Evolutionary conservation across 1,140 invertebrate species (phyloP).

Genomic region (Rhagoletis pomonella): DNA sequence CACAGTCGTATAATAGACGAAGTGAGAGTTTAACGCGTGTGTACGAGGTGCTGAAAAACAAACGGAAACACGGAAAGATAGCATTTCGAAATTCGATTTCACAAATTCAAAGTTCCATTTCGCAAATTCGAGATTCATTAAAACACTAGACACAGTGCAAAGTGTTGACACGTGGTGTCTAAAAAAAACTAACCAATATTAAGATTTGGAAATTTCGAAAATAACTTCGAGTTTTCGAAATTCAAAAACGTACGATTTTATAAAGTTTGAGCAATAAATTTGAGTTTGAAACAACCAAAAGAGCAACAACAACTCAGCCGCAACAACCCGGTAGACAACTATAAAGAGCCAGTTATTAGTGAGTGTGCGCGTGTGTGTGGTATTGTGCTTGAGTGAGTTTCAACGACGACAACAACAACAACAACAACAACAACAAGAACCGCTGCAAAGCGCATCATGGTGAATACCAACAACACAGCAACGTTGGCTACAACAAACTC

Average conservation of each 20-base stretch:
- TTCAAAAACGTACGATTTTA: neutral
- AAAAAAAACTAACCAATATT: neutral
- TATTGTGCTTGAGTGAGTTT: conserved; percentile 8
- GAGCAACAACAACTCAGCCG: neutral
- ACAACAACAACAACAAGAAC: neutral
- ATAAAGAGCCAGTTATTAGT: neutral
- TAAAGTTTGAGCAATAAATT: neutral
- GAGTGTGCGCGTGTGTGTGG: neutral
- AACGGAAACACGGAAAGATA: neutral
- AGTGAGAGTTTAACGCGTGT: conserved; percentile 10
- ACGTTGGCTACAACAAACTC: conserved; percentile 8
- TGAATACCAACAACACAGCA: conserved; percentile 39
- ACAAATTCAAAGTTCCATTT: neutral
- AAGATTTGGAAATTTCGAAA: neutral
- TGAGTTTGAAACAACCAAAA: neutral
- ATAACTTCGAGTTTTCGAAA: neutral
- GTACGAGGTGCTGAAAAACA: neutral
- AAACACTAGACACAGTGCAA: neutral
- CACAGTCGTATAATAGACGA: conserved; percentile 9
- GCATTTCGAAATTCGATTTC: neutral
- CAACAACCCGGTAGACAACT: neutral
- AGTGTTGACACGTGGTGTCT: neutral
- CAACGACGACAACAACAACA: conserved; percentile 11
- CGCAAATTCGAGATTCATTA: neutral
- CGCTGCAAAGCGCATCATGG: conserved; percentile 37